Evolutionary conservation across 2,888 invertebrate genomes (phyloP).

Genomic region (Ophion ventricosus): DNA sequence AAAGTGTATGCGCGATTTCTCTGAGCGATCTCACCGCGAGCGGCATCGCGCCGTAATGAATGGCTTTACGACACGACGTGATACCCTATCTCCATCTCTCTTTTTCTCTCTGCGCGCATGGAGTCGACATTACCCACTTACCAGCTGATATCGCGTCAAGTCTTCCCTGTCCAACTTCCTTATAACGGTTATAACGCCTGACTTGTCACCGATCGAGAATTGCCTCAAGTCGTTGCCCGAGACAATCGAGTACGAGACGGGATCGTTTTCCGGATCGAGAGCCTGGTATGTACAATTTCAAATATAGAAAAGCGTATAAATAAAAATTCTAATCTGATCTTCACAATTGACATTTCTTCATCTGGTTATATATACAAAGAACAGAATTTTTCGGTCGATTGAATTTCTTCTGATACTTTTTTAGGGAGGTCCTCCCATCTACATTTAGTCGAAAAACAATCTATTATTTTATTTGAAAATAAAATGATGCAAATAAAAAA

Average conservation of each 20-base stretch:
- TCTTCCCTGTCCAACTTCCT: slow-evolving; percentile 94
- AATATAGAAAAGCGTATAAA: slow-evolving; percentile 19
- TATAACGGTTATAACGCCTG: slow-evolving; percentile 95
- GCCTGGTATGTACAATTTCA: slow-evolving; percentile 85
- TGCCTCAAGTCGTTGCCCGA: slow-evolving; percentile 95
- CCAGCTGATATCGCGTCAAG: slow-evolving; percentile 93
- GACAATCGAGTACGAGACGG: slow-evolving; percentile 92
- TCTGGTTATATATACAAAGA: too few relatives aligned
- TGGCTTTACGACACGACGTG: slow-evolving; percentile 56
- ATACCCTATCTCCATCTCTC: slow-evolving; percentile 17
- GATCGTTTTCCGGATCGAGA: slow-evolving; percentile 94
- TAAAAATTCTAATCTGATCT: background rate
- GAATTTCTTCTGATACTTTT: too few relatives aligned
- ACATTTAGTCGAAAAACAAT: too few relatives aligned
- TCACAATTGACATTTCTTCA: too few relatives aligned
- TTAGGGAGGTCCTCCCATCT: too few relatives aligned
- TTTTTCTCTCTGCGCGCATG: slow-evolving; percentile 28
- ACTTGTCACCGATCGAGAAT: slow-evolving; percentile 92
- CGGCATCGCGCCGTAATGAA: slow-evolving; percentile 61
- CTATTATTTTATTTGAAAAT: too few relatives aligned
- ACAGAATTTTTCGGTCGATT: too few relatives aligned
- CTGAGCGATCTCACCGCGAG: slow-evolving; percentile 43
- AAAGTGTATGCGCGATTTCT: slow-evolving; percentile 49
- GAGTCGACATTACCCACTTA: slow-evolving; percentile 81
- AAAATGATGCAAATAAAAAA: too few relatives aligned